Conservation (phyloP, 2,113 vertebrate species). For the Chaetodon auriga region DNA sequence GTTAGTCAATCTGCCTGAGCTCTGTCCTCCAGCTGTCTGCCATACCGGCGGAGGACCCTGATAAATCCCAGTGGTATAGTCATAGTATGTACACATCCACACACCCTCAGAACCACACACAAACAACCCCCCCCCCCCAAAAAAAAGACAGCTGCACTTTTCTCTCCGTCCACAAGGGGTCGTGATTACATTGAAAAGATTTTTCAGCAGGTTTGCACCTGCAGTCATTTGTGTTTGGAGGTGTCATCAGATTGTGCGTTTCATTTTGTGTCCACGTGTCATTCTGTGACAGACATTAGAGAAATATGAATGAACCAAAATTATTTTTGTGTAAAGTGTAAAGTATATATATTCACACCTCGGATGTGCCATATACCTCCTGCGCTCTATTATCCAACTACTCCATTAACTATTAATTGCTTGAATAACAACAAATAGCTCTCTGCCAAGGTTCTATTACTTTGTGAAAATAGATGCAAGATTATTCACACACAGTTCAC, state of each 20-base stretch:
- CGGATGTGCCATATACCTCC: neutral
- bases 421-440: neutral
- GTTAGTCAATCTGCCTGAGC: conserved; percentile 16
- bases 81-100: conserved; percentile 5
- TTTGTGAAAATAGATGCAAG: neutral
- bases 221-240: neutral
- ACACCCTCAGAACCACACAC: neutral
- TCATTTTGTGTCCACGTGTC: neutral
- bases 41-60: conserved; percentile 39
- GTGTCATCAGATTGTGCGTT: neutral
- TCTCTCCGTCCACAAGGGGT: conserved; percentile 66
- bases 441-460: neutral
- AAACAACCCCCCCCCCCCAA: too few relatives aligned
- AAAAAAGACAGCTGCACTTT: conserved; percentile 16
- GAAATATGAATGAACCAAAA: neutral
- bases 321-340: neutral
- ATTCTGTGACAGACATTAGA: neutral
- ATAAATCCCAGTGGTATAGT: conserved; percentile 26
- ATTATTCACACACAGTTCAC: neutral
- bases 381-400: neutral
- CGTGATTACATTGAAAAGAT: conserved; percentile 30
- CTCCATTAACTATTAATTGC: neutral
- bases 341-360: neutral
- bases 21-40: conserved; percentile 18
- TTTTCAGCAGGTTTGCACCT: neutral